Conservation (phyloP, 2,888 invertebrate genomes). For the Harpagoxenus sublaevis region DNA sequence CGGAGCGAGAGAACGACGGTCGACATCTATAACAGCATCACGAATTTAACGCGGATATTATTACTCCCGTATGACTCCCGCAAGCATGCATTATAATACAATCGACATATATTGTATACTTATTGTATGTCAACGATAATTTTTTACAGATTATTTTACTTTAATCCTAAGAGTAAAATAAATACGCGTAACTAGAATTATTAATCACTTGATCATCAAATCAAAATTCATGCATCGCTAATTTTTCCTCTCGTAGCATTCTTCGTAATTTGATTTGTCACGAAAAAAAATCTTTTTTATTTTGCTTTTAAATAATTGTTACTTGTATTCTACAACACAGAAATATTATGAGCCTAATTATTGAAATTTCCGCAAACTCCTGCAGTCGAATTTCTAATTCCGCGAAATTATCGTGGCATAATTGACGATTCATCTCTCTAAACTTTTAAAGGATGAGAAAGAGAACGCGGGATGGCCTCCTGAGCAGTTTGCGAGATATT, state of each 20-base stretch:
- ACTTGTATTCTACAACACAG: not conserved
- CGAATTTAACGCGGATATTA: constrained; percentile 56
- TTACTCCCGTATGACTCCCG: constrained; percentile 6
- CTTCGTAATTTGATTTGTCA: not conserved
- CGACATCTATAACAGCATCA: constrained; percentile 54
- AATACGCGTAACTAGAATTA: not conserved
- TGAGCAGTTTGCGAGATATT: constrained; percentile 35
- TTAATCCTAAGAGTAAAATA: not conserved
- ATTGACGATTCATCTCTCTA: constrained; percentile 10
- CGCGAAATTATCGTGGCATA: not conserved
- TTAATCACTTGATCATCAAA: not conserved
- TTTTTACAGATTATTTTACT: not conserved
- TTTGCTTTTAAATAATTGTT: not conserved
- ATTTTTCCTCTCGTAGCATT: not conserved
- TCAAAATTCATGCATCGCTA: not conserved
- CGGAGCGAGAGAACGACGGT: constrained; percentile 32
- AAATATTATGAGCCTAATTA: not conserved
- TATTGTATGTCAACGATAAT: not conserved
- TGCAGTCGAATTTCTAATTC: not conserved
- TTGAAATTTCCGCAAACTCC: not conserved
- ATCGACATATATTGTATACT: not conserved
- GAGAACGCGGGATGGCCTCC: constrained; percentile 23
- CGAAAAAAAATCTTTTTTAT: not conserved
- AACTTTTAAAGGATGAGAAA: not conserved
- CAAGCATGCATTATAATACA: constrained; percentile 4